Conservation (phyloP, 2,113 vertebrate genomes). For the Otus sunia region DNA sequence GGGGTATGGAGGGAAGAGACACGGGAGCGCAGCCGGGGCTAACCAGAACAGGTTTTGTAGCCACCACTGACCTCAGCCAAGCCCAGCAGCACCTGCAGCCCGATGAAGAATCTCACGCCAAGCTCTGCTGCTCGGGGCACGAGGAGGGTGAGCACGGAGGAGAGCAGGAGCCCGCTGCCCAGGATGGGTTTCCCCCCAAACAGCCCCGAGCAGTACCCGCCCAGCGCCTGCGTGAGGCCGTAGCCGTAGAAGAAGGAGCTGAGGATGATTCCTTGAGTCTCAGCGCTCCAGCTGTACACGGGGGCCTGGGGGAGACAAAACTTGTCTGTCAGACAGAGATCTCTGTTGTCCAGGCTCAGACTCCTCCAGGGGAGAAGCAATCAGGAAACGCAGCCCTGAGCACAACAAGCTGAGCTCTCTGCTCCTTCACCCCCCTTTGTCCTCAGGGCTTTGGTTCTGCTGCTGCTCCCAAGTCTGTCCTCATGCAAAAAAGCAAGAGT, state of each 20-base stretch:
- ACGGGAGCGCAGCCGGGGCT: background rate
- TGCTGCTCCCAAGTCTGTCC: background rate
- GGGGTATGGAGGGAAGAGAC: background rate
- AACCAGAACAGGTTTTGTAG: no score
- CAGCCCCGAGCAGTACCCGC: conserved; percentile 74
- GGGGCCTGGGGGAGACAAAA: conserved; percentile 51
- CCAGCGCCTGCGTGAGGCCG: conserved; percentile 71
- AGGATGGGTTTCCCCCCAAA: conserved; percentile 68
- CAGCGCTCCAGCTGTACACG: conserved; percentile 65
- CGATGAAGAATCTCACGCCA: conserved; percentile 73
- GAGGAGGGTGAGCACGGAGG: conserved; percentile 78
- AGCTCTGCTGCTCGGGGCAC: conserved; percentile 76
- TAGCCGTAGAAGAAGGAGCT: conserved; percentile 80
- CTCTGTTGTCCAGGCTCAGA: background rate
- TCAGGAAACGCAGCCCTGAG: background rate
- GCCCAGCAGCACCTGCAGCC: conserved; percentile 72
- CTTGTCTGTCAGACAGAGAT: background rate
- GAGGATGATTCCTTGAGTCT: conserved; percentile 72
- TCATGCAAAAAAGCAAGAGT: background rate
- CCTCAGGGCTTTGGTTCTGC: background rate
- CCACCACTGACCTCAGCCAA: conserved; percentile 72
- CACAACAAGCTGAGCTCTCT: background rate
- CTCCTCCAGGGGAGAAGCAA: background rate
- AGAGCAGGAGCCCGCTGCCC: conserved; percentile 71
- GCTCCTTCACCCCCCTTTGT: background rate